phyloP scores from a whole-genome alignment of 2,113 vertebrate genomes.

The Euleptes europaea region DNA sequence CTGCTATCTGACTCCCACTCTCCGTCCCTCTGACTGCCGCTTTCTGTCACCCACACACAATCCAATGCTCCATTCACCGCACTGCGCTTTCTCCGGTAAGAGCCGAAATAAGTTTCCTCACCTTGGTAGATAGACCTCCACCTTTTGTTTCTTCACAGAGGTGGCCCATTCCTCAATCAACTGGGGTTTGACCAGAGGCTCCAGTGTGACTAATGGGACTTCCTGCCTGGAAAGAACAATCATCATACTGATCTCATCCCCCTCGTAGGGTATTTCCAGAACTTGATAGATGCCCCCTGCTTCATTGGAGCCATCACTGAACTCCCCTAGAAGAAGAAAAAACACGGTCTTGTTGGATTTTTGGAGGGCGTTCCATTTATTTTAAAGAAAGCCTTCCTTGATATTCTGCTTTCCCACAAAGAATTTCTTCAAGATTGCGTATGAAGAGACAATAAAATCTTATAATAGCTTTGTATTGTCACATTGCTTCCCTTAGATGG shows the following conservation, averaged over 20 bases:
- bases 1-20: too few species aligned
- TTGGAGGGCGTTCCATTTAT: neutral
- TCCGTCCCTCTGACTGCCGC: neutral
- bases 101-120: conserved; percentile 46
- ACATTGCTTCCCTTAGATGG: neutral
- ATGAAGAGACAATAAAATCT: neutral
- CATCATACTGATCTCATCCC: conserved; percentile 94
- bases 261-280: conserved; percentile 95
- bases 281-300: conserved; percentile 98
- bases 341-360: neutral
- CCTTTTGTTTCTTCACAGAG: conserved; percentile 95
- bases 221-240: conserved; percentile 94
- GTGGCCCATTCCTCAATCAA: conserved; percentile 95
- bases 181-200: conserved; percentile 89
- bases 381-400: neutral
- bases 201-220: conserved; percentile 89
- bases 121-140: conserved; percentile 96
- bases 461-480: too few species aligned
- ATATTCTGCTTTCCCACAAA: neutral
- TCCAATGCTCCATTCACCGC: neutral
- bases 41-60: neutral
- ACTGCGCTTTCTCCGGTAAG: neutral
- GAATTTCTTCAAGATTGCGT: neutral
- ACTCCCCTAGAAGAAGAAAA: conserved; percentile 84
- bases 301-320: conserved; percentile 96